Base-by-base conservation (phyloP, 2,888 invertebrate genomes). In the Erebia palarica region DNA sequence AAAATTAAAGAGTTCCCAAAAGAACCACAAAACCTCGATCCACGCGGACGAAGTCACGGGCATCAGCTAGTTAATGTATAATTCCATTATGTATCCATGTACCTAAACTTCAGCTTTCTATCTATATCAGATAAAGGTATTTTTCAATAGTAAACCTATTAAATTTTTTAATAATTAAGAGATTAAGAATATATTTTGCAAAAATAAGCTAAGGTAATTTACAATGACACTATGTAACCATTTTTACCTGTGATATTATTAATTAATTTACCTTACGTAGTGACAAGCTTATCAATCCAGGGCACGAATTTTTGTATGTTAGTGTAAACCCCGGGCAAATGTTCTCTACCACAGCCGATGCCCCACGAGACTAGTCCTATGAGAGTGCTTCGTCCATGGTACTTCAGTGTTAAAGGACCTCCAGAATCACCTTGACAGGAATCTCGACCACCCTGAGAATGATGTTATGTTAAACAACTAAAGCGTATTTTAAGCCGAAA, bases 351-450 rank as follows among this genome's bases (percentile, higher is more conserved):
- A 80, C 98, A 98, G 70, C 97, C 97, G 77, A 98, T 98, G 73
- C 97, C 97, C 98, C 98, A 98, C 0, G 97, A 97, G 0, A 97
- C 98, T 0, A 98, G 94, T 0, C 98, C 98, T 53, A 98, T 96
- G 21, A 98, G 94, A 51, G 97, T 97, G 88, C 96, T 96, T 63
- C 97, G 94, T 5, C 98, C 98, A 74, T 98, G 97, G 69, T 97
- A 92, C 42, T 96, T 95, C 86, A 97, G 94, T 0, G 98, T 98
- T n/a, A 98, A 90, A 0, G 98, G 98, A 10, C 98, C 98, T 36
- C 98, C 98, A 0, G 97, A 97, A 82, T 96, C 96, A 0, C 95
- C 96, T 81, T 96, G 96, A 78, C 96, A 96, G 63, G 96, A 96
- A 81, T 96, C 96, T 0, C 96, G 89, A 0, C 96, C 96, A 0